These are phyloP conservation scores for Rhyacophila evoluta DNA, from an alignment of 2,888 invertebrate genomes.

Conservation along the genomic window DNA sequence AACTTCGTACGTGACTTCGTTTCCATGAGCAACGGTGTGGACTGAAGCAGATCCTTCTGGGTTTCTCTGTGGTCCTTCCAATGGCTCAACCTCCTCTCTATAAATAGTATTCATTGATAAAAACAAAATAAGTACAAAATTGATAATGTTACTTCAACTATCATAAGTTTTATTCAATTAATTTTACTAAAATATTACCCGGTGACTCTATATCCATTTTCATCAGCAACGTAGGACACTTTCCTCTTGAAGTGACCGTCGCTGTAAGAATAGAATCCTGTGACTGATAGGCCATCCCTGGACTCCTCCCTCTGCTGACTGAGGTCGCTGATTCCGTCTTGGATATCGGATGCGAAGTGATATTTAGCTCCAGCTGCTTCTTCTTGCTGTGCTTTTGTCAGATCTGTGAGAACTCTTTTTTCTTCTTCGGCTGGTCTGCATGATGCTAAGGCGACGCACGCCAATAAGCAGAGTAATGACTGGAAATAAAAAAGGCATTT, in stretches of 20 bases:
- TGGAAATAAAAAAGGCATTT: too few relatives aligned
- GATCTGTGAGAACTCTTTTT: not conserved
- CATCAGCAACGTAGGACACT: slow-evolving; percentile 72
- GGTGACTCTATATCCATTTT: slow-evolving; percentile 72
- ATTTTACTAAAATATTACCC: slow-evolving; percentile 62
- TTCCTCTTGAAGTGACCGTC: slow-evolving; percentile 71
- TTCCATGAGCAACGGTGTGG: slow-evolving; percentile 61
- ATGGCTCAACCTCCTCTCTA: slow-evolving; percentile 63
- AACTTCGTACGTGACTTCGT: slow-evolving; percentile 61
- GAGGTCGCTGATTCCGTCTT: slow-evolving; percentile 66
- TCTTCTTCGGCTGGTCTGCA: not conserved
- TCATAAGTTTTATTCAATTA: too few relatives aligned
- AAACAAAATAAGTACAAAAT: too few relatives aligned
- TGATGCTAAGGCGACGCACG: not conserved
- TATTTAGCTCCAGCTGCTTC: slow-evolving; percentile 60
- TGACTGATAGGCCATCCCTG: slow-evolving; percentile 63
- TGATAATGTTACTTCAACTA: too few relatives aligned
- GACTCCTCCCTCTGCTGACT: slow-evolving; percentile 62
- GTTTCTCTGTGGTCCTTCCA: slow-evolving; percentile 65
- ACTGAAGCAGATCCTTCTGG: slow-evolving; percentile 63
- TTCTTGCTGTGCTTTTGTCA: slow-evolving; percentile 34
- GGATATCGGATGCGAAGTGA: slow-evolving; percentile 62
- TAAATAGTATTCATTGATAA: too few relatives aligned
- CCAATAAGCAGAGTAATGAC: not conserved
- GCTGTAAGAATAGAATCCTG: slow-evolving; percentile 71